Evolutionary conservation across 2,888 invertebrate genomes (phyloP).

Genomic region (Agrochola circellaris): DNA sequence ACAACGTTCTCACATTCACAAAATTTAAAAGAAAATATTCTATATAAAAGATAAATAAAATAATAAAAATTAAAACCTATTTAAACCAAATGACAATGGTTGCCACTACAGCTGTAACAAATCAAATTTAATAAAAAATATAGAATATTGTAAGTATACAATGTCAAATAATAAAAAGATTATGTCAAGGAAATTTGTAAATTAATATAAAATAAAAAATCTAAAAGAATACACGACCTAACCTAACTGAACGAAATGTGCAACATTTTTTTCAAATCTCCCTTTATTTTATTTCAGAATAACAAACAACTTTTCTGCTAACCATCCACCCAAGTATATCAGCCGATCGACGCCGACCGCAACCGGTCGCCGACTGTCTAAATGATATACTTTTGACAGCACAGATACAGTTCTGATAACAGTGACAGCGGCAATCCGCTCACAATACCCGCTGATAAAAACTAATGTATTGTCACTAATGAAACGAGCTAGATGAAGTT

Average conservation of each 20-base stretch:
- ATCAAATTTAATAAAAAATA: too few relatives aligned
- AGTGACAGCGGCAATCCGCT: slow-evolving; percentile 77
- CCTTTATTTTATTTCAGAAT: background rate
- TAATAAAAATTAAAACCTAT: too few relatives aligned
- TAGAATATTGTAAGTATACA: too few relatives aligned
- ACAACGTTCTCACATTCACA: too few relatives aligned
- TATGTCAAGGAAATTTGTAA: too few relatives aligned
- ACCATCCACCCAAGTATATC: slow-evolving; percentile 60
- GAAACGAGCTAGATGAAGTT: slow-evolving; percentile 55
- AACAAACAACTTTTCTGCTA: slow-evolving; percentile 39
- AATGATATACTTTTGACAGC: slow-evolving; percentile 86
- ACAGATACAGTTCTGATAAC: slow-evolving; percentile 79
- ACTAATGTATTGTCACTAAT: slow-evolving; percentile 67
- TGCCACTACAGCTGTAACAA: too few relatives aligned
- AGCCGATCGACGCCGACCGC: slow-evolving; percentile 61
- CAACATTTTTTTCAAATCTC: background rate
- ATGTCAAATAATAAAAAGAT: too few relatives aligned
- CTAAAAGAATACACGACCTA: background rate
- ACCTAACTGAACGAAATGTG: background rate
- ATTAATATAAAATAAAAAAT: too few relatives aligned
- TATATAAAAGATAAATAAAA: too few relatives aligned
- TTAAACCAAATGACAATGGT: too few relatives aligned
- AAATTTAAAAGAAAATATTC: too few relatives aligned
- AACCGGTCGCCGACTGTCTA: slow-evolving; percentile 74
- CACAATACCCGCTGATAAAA: slow-evolving; percentile 70